A percentile compares a stretch with the other conserved stretches of the same genome.
phyloP scores from a whole-genome alignment of 2,888 invertebrate genomes.

The Leuctra nigra region DNA sequence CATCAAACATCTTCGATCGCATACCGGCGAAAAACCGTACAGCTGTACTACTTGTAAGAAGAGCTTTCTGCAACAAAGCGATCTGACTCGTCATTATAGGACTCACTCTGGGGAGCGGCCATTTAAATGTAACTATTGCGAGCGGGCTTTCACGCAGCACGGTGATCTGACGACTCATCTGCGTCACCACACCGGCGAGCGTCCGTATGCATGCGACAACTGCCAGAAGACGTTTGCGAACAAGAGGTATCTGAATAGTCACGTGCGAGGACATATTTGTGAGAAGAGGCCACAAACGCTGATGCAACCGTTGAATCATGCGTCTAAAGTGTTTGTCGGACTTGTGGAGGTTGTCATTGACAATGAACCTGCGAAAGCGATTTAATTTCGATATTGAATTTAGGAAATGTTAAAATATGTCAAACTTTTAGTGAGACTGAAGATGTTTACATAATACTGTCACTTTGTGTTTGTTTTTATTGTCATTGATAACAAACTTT shows the following conservation, averaged over 20 bases:
- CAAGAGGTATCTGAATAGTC: constrained; percentile 3
- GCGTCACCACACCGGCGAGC: constrained; percentile 3
- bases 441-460: too few species aligned
- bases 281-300: background rate
- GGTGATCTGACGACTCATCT: constrained; percentile 1
- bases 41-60: background rate
- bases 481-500: too few species aligned
- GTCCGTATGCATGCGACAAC: background rate
- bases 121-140: background rate
- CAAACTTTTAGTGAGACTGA: too few species aligned
- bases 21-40: background rate
- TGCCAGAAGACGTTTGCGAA: constrained; percentile 9
- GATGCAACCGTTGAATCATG: too few species aligned
- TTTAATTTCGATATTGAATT: too few species aligned
- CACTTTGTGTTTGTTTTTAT: too few species aligned
- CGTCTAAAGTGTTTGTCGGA: too few species aligned
- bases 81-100: constrained; percentile 6
- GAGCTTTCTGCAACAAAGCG: constrained; percentile 11
- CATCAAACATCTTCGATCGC: constrained; percentile 1
- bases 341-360: too few species aligned
- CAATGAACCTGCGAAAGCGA: too few species aligned
- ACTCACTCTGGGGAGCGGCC: constrained; percentile 1
- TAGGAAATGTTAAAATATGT: too few species aligned
- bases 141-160: background rate
- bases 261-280: background rate